A percentile compares a stretch with the other conserved stretches of the same genome.
These are phyloP conservation scores for Neoascia interrupta DNA, from an alignment of 2,888 invertebrate genomes.

Conservation along the genomic window DNA sequence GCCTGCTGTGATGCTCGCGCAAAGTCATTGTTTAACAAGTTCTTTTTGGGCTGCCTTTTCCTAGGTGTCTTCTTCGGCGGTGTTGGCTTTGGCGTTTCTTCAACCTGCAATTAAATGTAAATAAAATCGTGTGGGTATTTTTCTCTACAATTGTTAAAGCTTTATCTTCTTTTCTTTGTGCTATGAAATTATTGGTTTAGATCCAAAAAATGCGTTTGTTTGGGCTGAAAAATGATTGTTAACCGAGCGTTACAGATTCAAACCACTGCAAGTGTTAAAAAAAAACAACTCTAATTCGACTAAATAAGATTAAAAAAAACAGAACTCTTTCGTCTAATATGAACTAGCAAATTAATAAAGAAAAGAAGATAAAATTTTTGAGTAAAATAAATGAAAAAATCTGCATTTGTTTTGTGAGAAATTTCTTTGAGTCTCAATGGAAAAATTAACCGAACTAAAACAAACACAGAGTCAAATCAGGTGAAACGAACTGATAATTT, in stretches of 20 bases:
- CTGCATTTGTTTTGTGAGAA: slow-evolving; percentile 72
- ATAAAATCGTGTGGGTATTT: no score
- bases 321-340: background rate
- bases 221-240: slow-evolving; percentile 19
- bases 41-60: slow-evolving; percentile 78
- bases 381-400: slow-evolving; percentile 9
- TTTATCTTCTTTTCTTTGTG: slow-evolving; percentile 62
- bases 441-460: slow-evolving; percentile 23
- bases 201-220: slow-evolving; percentile 1
- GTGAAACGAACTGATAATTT: slow-evolving; percentile 72
- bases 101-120: slow-evolving; percentile 73
- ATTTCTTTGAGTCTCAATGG: slow-evolving; percentile 54
- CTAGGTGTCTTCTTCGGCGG: slow-evolving; percentile 77
- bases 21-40: slow-evolving; percentile 76
- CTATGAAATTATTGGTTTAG: slow-evolving; percentile 1
- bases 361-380: slow-evolving; percentile 57
- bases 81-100: slow-evolving; percentile 74
- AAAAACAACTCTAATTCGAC: background rate
- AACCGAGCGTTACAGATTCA: slow-evolving; percentile 65
- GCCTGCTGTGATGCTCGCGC: slow-evolving; percentile 75
- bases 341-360: slow-evolving; percentile 30
- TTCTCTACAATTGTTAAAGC: no score
- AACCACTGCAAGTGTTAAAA: slow-evolving; percentile 34
- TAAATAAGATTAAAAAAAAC: background rate
- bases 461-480: slow-evolving; percentile 30